Evolutionary conservation across 2,888 invertebrate genomes (phyloP).

Genomic region (Drosophila testacea): DNA sequence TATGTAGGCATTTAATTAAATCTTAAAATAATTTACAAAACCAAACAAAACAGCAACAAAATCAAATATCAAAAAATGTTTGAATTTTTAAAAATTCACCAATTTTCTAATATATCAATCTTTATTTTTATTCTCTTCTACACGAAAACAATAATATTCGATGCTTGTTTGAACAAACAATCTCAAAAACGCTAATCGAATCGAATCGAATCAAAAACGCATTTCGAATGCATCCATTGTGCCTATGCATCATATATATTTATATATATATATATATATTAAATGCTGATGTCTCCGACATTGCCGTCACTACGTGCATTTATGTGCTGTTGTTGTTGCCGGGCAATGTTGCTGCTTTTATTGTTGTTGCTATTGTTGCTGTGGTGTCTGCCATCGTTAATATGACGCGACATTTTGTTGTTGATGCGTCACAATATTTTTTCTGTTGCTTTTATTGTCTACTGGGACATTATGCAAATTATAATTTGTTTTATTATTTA

Average conservation of each 20-base stretch:
- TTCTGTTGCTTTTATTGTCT: slow-evolving; percentile 51
- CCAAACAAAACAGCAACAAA: slow-evolving; percentile 17
- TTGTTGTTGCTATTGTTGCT: slow-evolving; percentile 50
- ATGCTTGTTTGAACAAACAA: slow-evolving; percentile 69
- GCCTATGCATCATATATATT: slow-evolving; percentile 47
- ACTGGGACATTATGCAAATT: slow-evolving; percentile 52
- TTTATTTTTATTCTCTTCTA: slow-evolving; percentile 84
- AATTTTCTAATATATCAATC: slow-evolving; percentile 82
- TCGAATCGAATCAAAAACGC: slow-evolving; percentile 46
- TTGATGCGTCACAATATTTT: slow-evolving; percentile 17
- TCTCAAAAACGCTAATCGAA: slow-evolving; percentile 40
- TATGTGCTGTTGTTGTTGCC: slow-evolving; percentile 53
- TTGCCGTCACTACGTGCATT: slow-evolving; percentile 62
- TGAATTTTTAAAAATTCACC: slow-evolving; percentile 53
- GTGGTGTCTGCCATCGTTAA: slow-evolving; percentile 31
- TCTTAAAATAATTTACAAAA: slow-evolving; percentile 41
- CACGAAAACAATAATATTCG: slow-evolving; percentile 72
- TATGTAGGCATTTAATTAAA: slow-evolving; percentile 74
- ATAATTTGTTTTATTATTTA: slow-evolving; percentile 57
- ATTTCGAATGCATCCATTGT: slow-evolving; percentile 67
- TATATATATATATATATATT: slow-evolving; percentile 42
- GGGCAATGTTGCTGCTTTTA: slow-evolving; percentile 38
- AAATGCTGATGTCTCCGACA: slow-evolving; percentile 57
- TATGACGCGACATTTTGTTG: slow-evolving; percentile 12
- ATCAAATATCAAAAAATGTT: slow-evolving; percentile 49